Evolutionary conservation across 1,140 invertebrate genomes (phyloP).

Genomic region (Tenebrio molitor): DNA sequence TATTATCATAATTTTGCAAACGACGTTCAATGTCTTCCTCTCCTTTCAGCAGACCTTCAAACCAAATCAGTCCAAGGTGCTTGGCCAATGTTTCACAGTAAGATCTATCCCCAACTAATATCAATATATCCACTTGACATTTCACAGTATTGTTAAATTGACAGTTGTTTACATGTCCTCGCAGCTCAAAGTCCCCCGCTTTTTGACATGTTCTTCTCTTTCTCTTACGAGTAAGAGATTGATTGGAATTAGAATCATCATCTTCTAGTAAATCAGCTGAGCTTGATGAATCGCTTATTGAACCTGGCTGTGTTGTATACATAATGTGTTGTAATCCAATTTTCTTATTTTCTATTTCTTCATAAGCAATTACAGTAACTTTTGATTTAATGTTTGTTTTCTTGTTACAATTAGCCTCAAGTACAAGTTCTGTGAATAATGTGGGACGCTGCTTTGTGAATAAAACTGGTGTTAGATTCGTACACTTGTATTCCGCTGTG

Average conservation of each 20-base stretch:
- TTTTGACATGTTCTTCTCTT: conserved; percentile 28
- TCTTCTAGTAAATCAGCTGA: conserved; percentile 19
- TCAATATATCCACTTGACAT: not conserved
- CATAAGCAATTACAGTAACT: conserved; percentile 2
- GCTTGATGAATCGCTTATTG: conserved; percentile 28
- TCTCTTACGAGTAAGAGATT: conserved; percentile 6
- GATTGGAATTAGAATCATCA: not conserved
- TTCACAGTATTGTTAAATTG: not conserved
- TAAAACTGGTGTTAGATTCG: conserved; percentile 5
- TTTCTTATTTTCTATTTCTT: conserved; percentile 7
- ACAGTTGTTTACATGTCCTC: conserved; percentile 12
- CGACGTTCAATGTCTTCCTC: conserved; percentile 9
- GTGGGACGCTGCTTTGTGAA: not conserved
- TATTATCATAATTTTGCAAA: conserved; percentile 19
- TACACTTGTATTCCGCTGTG: conserved; percentile 10
- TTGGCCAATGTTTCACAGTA: conserved; percentile 21
- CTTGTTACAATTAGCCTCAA: conserved; percentile 16
- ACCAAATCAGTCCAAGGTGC: conserved; percentile 11
- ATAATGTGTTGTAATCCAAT: conserved; percentile 26
- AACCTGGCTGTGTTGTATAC: conserved; percentile 16
- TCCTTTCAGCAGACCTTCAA: conserved; percentile 6
- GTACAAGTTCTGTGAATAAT: conserved; percentile 3
- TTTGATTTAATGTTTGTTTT: conserved; percentile 10
- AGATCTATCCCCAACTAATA: conserved; percentile 1
- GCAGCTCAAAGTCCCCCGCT: not conserved